These are phyloP conservation scores for Spea multiplicata DNA, from an alignment of 2,113 vertebrate genomes.

Conservation along the genomic window DNA sequence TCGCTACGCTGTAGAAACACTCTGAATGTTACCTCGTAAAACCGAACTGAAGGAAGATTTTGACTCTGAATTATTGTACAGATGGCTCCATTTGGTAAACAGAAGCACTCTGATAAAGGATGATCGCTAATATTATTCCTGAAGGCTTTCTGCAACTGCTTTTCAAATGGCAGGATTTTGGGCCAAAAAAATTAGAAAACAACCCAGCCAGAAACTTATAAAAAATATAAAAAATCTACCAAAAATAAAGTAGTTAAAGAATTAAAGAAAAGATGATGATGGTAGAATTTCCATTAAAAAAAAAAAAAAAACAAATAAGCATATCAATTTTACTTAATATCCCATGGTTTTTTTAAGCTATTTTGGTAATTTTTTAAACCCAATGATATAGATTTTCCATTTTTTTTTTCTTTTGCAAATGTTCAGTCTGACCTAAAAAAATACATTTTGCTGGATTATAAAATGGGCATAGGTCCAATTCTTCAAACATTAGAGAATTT, in stretches of 20 bases:
- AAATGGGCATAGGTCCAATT: no score
- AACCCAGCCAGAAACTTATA: not conserved
- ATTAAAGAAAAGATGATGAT: not conserved
- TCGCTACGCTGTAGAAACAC: not conserved
- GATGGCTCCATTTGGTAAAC: constrained; percentile 47
- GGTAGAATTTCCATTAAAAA: no score
- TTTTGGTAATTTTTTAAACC: no score
- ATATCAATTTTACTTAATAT: no score
- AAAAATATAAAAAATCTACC: not conserved
- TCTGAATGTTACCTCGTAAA: constrained; percentile 28
- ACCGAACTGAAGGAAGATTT: constrained; percentile 23
- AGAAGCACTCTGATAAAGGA: constrained; percentile 32
- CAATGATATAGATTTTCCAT: no score
- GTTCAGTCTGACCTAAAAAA: no score
- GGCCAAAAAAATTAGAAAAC: constrained; percentile 21
- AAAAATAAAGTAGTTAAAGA: not conserved
- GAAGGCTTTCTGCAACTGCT: constrained; percentile 28
- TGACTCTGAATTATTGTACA: constrained; percentile 36
- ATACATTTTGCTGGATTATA: no score
- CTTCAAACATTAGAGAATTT: no score
- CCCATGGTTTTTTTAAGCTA: no score
- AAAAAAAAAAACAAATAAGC: no score
- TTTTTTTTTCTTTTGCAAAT: no score
- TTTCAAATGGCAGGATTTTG: constrained; percentile 19
- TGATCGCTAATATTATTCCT: constrained; percentile 42